These are phyloP conservation scores for Zalophus californianus DNA, from an alignment of 2,797 vertebrate genomes.

Conservation along the genomic window DNA sequence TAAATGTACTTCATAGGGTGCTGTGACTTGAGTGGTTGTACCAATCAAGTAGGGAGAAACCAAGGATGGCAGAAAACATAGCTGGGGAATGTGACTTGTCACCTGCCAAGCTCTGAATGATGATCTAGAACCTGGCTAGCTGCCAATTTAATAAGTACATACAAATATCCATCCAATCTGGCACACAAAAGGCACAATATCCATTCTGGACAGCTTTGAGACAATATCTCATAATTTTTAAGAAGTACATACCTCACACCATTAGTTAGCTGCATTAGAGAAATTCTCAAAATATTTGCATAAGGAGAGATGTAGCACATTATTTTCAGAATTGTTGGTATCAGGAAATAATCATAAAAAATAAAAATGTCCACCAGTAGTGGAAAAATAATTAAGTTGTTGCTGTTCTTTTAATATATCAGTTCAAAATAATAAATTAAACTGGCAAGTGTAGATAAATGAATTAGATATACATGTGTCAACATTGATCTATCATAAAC, in stretches of 20 bases:
- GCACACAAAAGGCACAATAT: neutral
- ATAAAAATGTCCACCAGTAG: neutral
- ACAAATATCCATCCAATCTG: neutral
- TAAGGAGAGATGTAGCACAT: neutral
- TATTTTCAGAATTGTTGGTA: neutral
- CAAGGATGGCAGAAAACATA: neutral
- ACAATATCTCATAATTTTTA: neutral
- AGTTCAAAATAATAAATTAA: slow-evolving; percentile 27
- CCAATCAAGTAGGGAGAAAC: neutral
- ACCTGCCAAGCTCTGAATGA: neutral
- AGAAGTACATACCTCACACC: neutral
- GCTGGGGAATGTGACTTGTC: neutral
- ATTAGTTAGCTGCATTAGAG: neutral
- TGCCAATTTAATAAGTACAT: neutral
- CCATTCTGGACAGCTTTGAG: neutral
- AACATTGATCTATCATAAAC: neutral
- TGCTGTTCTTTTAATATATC: neutral
- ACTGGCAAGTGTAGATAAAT: neutral
- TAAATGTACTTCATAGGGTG: neutral
- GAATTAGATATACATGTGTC: neutral
- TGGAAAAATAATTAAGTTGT: neutral
- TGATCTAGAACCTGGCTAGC: neutral
- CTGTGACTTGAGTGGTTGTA: neutral
- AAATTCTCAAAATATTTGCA: neutral
- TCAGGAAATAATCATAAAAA: neutral